A percentile compares a stretch with the other conserved stretches of the same genome.
phyloP scores from a whole-genome alignment of 2,113 vertebrate species.

The Neoarius graeffei region DNA sequence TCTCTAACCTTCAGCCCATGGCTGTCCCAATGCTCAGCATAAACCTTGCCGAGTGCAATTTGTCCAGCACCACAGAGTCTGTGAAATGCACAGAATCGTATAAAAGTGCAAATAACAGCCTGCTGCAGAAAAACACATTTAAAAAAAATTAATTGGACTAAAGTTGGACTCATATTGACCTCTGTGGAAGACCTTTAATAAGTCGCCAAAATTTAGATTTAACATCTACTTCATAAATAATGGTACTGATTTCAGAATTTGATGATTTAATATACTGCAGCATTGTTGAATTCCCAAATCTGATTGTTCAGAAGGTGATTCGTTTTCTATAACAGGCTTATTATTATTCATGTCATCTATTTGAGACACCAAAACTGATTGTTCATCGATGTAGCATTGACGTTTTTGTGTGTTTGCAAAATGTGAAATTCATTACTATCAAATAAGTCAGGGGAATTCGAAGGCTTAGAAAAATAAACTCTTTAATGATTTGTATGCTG shows the following conservation, averaged over 20 bases:
- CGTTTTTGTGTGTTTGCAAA: not conserved
- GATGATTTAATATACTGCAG: not conserved
- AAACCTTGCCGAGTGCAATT: slow-evolving; percentile 10
- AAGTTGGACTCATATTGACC: not conserved
- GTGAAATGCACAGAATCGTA: too few relatives aligned
- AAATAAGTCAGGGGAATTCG: not conserved
- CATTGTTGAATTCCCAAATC: not conserved
- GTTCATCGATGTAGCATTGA: not conserved
- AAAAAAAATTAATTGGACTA: not conserved
- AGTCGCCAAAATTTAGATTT: not conserved
- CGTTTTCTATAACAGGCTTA: not conserved
- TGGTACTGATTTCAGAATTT: not conserved
- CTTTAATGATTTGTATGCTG: slow-evolving; percentile 40
- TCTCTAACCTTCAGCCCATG: too few relatives aligned
- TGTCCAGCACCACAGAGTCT: slow-evolving; percentile 4
- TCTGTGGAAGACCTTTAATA: not conserved
- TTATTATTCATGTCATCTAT: not conserved
- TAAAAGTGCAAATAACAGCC: too few relatives aligned
- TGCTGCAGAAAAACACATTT: too few relatives aligned
- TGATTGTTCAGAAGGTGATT: not conserved
- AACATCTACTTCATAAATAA: not conserved
- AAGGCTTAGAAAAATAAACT: slow-evolving; percentile 27
- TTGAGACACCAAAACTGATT: not conserved
- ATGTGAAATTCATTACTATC: slow-evolving; percentile 44
- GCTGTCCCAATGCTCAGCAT: too few relatives aligned